Evolutionary conservation across 1,140 invertebrate genomes (phyloP), one percentile per base, ranked within the genome.

Genomic region (Scaptodrosophila lebanonensis): DNA sequence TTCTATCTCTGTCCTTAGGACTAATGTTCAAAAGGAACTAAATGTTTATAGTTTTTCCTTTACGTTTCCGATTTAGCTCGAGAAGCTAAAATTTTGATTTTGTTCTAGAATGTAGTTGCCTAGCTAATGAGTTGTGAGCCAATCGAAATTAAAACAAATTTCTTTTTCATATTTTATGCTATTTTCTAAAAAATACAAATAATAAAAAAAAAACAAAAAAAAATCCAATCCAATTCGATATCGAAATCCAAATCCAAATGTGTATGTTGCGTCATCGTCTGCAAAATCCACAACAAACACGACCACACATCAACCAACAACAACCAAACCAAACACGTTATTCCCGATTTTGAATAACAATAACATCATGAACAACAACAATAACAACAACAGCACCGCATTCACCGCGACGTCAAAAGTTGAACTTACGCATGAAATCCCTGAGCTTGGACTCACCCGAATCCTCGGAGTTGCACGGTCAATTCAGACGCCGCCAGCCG

Each of bases 351-450:
- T n/a, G n/a, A 45, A 62, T 27, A 17, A 25, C 33, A 35, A 50
- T 38, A 54, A 51, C 32, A 56, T 57, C 13, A 39, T 43, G 29
- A 53, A 70, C 40, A 58, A 77, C 49, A 60, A 65, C 38, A 49
- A 51, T 18, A 40, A 52, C 53, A 85, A 65, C 42, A 87, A 85
- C 92, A 98, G 97, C 96, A 70, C 96, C 96, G 54, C 96, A 98
- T 89, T 98, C 96, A 88, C 97, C 97, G 68, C 92, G 96, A 86
- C 92, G 96, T 52, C 95, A 97, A 90, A 95, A 97, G 89, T 90
- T 98, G 88, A 98, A 97, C 89, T 91, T 98, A 87, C 92, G 97
- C 76, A 98, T 98, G 97, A 98, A 98, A 91, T 97, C 95, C 86
- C 92, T 98, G 70, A 98, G 96, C 30, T 88, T 98, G 90, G 97